phyloP scores from a whole-genome alignment of 2,888 invertebrate genomes.

The Gortyna flavago region DNA sequence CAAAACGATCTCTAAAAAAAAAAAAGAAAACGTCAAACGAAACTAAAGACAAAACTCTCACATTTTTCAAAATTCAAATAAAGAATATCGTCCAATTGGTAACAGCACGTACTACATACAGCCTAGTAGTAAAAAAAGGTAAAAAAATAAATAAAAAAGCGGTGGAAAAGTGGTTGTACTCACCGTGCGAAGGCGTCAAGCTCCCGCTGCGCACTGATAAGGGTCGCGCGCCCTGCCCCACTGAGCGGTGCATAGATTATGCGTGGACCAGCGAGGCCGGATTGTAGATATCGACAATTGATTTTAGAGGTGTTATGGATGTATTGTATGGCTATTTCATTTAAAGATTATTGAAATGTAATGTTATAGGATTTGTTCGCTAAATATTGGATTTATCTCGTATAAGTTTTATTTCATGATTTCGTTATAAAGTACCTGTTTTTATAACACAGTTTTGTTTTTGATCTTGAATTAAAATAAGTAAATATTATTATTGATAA shows the following conservation, averaged over 20 bases:
- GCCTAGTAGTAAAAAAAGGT: slow-evolving; percentile 5
- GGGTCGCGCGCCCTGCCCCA: slow-evolving; percentile 62
- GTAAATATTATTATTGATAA: not conserved
- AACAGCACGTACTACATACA: slow-evolving; percentile 31
- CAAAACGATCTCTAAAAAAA: slow-evolving; percentile 20
- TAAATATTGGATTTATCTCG: not conserved
- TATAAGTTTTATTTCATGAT: not conserved
- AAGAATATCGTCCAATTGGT: slow-evolving; percentile 6
- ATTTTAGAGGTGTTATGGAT: slow-evolving; percentile 58
- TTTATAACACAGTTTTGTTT: not conserved
- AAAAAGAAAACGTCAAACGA: slow-evolving; percentile 34
- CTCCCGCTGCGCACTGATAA: slow-evolving; percentile 69
- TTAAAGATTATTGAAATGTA: slow-evolving; percentile 6
- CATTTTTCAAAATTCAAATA: slow-evolving; percentile 5
- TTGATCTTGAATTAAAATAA: not conserved
- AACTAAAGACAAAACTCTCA: slow-evolving; percentile 15
- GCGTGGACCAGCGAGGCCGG: slow-evolving; percentile 62
- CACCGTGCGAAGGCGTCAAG: slow-evolving; percentile 63
- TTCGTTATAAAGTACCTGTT: not conserved
- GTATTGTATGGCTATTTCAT: slow-evolving; percentile 36
- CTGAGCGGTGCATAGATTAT: slow-evolving; percentile 66
- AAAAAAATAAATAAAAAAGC: slow-evolving; percentile 15
- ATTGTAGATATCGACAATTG: slow-evolving; percentile 67
- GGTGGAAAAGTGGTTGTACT: slow-evolving; percentile 40
- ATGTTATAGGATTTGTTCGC: not conserved